Evolutionary conservation across 2,888 invertebrate species (phyloP).

Genomic region (Lithophane leautieri): DNA sequence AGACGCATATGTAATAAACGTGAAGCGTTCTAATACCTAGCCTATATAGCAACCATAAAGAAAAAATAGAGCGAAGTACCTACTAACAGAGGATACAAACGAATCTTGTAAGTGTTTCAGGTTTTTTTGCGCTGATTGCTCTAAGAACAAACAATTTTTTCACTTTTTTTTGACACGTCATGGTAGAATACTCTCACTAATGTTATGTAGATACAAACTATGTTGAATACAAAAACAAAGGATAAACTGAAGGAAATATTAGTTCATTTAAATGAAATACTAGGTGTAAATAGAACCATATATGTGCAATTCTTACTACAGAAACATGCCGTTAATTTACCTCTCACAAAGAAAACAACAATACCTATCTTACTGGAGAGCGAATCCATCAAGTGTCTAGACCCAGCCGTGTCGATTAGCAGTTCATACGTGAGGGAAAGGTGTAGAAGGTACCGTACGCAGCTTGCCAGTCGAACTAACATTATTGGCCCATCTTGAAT

Average conservation of each 20-base stretch:
- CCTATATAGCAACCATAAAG: too few relatives aligned
- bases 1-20: not conserved
- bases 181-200: too few relatives aligned
- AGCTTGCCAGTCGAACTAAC: conserved; percentile 31
- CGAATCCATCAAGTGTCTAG: conserved; percentile 45
- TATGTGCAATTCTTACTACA: not conserved
- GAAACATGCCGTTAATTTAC: conserved; percentile 20
- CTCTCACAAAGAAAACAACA: conserved; percentile 27
- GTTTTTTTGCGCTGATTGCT: too few relatives aligned
- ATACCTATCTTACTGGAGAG: conserved; percentile 36
- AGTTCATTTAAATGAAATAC: not conserved
- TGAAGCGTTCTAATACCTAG: not conserved
- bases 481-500: conserved; percentile 42
- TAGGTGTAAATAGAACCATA: not conserved
- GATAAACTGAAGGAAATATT: not conserved
- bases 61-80: too few relatives aligned
- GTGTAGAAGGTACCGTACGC: conserved; percentile 21
- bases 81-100: not conserved
- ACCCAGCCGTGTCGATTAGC: conserved; percentile 54
- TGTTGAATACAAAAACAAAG: too few relatives aligned
- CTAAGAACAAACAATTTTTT: too few relatives aligned
- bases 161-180: too few relatives aligned
- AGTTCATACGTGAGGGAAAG: conserved; percentile 58
- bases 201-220: too few relatives aligned
- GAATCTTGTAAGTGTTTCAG: too few relatives aligned